These are phyloP conservation scores for Trachelus troglodyta DNA, from an alignment of 2,888 invertebrate genomes.

Conservation along the genomic window DNA sequence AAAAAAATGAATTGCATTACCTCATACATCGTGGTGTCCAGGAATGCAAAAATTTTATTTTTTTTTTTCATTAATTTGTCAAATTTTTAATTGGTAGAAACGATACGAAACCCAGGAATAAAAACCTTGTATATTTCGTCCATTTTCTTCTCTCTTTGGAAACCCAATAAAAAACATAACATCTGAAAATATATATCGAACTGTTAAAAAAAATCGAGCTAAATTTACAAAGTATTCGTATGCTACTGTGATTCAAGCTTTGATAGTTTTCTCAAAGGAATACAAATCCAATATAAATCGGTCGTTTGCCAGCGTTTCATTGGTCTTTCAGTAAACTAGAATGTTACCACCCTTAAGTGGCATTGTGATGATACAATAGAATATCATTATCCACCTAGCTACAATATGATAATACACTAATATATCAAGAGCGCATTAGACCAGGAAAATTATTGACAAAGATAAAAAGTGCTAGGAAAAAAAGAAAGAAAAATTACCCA, in stretches of 20 bases:
- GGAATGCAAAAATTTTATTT: neutral
- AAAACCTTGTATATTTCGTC: neutral
- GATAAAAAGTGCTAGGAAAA: neutral
- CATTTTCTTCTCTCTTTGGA: neutral
- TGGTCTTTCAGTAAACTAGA: neutral
- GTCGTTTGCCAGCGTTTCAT: neutral
- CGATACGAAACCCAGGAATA: neutral
- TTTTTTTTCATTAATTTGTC: neutral
- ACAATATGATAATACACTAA: neutral
- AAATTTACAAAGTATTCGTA: neutral
- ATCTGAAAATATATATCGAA: neutral
- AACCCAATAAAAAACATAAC: neutral
- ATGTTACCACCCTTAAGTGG: neutral
- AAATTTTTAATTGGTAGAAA: neutral
- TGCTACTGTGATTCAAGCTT: neutral
- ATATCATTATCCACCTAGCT: neutral
- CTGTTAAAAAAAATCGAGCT: neutral
- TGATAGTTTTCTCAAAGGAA: neutral
- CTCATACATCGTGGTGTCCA: neutral
- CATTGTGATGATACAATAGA: neutral
- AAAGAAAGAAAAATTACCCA: neutral
- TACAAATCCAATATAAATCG: neutral
- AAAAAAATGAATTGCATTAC: neutral
- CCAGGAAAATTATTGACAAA: neutral
- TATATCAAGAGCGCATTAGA: neutral